Percentiles rank a stretch among this genome's conserved stretches.
These are phyloP conservation scores for Rhopilema esculentum DNA, from an alignment of 30 jellyfish, hydroid and myxozoan genomes.

Conservation along the genomic window DNA sequence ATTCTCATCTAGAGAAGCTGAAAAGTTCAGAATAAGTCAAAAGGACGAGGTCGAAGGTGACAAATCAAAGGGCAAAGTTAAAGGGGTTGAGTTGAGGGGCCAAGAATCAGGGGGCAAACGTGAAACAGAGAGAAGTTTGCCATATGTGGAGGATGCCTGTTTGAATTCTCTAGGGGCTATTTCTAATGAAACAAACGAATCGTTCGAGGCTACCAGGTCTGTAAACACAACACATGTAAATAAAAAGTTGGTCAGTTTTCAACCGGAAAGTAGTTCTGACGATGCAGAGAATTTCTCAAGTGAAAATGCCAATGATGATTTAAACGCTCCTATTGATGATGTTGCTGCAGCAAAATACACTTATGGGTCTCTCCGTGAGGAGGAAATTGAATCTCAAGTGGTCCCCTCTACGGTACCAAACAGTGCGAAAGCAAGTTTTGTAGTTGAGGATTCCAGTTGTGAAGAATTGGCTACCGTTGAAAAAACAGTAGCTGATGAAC, in stretches of 20 bases:
- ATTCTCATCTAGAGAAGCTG: constrained; percentile 15
- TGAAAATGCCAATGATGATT: not conserved
- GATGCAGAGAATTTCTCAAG: not conserved
- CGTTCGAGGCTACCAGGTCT: too few species aligned
- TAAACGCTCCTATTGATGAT: too few species aligned
- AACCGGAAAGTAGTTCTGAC: not conserved
- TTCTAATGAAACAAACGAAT: not conserved
- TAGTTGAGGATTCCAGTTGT: too few species aligned
- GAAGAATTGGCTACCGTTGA: not conserved
- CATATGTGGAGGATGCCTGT: not conserved
- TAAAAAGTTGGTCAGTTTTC: not conserved
- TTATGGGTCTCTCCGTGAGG: too few species aligned
- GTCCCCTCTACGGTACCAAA: too few species aligned
- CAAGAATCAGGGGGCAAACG: not conserved
- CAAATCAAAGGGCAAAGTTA: not conserved
- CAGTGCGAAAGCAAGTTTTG: too few species aligned
- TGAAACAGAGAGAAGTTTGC: not conserved
- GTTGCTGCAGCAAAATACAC: too few species aligned
- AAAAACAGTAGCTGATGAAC: not conserved
- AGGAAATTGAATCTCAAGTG: too few species aligned
- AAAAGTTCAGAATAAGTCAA: constrained; percentile 11
- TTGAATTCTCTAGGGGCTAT: not conserved
- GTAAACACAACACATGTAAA: not conserved
- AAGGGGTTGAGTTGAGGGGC: not conserved
- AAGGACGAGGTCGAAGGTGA: constrained; percentile 6